A percentile compares a stretch with the other conserved stretches of the same genome.
These are phyloP conservation scores for Pristionchus pacificus DNA, from an alignment of 1,140 invertebrate genomes.

Conservation along the genomic window DNA sequence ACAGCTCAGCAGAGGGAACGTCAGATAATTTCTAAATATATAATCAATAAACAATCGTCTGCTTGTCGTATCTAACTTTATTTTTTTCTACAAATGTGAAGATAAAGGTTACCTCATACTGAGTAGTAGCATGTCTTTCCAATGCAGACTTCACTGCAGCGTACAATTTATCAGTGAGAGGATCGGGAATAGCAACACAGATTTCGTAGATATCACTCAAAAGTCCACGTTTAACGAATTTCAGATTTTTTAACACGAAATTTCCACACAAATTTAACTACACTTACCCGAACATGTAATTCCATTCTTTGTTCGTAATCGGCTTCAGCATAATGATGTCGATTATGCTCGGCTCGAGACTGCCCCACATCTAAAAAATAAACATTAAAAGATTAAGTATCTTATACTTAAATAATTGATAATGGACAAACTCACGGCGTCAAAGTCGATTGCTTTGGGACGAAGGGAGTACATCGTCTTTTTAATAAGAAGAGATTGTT, in stretches of 20 bases:
- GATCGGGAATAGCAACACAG: conserved; percentile 47
- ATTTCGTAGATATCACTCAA: conserved; percentile 43
- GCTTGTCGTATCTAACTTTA: too few relatives aligned
- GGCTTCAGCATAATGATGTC: conserved; percentile 37
- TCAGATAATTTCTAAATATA: conserved; percentile 29
- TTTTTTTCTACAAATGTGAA: too few relatives aligned
- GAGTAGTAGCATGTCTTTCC: conserved; percentile 13
- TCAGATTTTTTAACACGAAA: conserved; percentile 17
- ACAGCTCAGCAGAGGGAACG: conserved; percentile 24
- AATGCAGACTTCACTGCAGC: conserved; percentile 15
- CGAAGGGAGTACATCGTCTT: conserved; percentile 31
- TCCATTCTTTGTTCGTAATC: conserved; percentile 38
- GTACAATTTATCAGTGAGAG: conserved; percentile 40
- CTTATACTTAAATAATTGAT: too few relatives aligned
- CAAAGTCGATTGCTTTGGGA: conserved; percentile 39
- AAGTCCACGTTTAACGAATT: conserved; percentile 5
- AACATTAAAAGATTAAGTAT: too few relatives aligned
- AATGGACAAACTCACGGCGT: too few relatives aligned
- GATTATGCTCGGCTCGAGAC: conserved; percentile 34
- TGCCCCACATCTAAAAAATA: conserved; percentile 39
- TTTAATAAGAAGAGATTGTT: neutral
- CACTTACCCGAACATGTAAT: conserved; percentile 45
- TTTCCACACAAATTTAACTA: conserved; percentile 8
- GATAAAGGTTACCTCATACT: conserved; percentile 5
- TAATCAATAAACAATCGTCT: too few relatives aligned